Conservation (phyloP, 2,797 vertebrate genomes). For the Astyanax mexicanus region DNA sequence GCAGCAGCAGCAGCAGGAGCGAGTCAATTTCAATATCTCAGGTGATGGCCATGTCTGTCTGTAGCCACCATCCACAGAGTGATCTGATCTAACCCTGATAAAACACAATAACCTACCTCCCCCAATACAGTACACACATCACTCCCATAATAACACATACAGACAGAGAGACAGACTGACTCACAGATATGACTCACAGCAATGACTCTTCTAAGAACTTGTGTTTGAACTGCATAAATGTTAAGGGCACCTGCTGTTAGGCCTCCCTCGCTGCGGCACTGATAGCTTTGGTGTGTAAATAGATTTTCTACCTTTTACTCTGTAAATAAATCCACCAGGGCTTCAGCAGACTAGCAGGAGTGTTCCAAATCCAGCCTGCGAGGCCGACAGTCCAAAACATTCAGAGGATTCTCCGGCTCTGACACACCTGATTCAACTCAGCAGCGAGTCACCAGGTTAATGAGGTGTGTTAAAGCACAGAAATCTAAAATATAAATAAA, state of each 20-base stretch:
- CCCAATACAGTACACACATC: neutral
- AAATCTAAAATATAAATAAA: no score
- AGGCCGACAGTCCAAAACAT: neutral
- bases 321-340: conserved; percentile 4
- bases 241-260: neutral
- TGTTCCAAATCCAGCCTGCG: neutral
- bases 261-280: conserved; percentile 2
- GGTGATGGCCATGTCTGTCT: conserved; percentile 17
- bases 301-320: neutral
- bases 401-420: neutral
- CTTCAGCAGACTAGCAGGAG: neutral
- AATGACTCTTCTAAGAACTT: neutral
- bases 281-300: conserved; percentile 9
- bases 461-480: neutral
- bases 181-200: neutral
- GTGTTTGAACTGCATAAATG: conserved; percentile 1
- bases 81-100: conserved; percentile 4
- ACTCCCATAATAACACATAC: neutral
- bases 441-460: neutral
- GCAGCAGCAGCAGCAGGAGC: conserved; percentile 20
- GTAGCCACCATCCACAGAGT: conserved; percentile 3
- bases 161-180: neutral
- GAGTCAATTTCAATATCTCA: conserved; percentile 4
- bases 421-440: no score
- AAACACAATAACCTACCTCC: neutral